Percentiles rank a stretch among this genome's conserved stretches.
Conservation (phyloP, 2,888 invertebrate genomes). For the Euclidia mi region DNA sequence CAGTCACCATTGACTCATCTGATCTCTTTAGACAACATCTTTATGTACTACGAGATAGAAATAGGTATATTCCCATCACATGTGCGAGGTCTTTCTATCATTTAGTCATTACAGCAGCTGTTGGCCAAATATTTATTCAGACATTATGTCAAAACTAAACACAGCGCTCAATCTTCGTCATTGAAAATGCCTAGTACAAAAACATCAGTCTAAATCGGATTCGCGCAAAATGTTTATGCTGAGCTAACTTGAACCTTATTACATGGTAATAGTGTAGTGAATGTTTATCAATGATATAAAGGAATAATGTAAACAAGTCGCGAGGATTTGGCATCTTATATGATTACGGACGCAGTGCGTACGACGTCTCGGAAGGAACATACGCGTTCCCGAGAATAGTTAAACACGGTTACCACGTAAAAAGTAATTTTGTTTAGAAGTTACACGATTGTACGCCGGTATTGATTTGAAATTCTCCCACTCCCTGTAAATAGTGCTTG, state of each 20-base stretch:
- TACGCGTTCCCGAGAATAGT: slow-evolving; percentile 19
- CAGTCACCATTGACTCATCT: too few species aligned
- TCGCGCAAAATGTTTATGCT: slow-evolving; percentile 29
- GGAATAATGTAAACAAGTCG: slow-evolving; percentile 44
- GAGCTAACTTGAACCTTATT: slow-evolving; percentile 45
- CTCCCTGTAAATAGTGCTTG: slow-evolving; percentile 39
- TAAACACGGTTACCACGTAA: too few species aligned
- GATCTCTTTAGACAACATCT: too few species aligned
- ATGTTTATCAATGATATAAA: slow-evolving; percentile 42
- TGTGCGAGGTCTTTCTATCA: too few species aligned
- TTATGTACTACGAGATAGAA: too few species aligned
- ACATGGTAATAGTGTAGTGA: slow-evolving; percentile 27
- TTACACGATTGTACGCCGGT: slow-evolving; percentile 19
- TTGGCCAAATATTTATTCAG: slow-evolving; percentile 23
- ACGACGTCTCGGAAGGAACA: slow-evolving; percentile 30
- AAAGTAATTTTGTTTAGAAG: too few species aligned
- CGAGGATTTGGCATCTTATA: slow-evolving; percentile 49
- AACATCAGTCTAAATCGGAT: slow-evolving; percentile 26
- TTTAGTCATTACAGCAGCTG: slow-evolving; percentile 3
- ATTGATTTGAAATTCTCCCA: slow-evolving; percentile 29
- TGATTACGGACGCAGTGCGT: slow-evolving; percentile 43
- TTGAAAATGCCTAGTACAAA: slow-evolving; percentile 31
- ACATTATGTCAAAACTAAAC: slow-evolving; percentile 17
- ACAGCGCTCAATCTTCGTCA: slow-evolving; percentile 35
- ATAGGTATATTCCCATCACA: too few species aligned